Conservation (phyloP, 2,888 invertebrate genomes). For the Ectemnius lituratus region DNA sequence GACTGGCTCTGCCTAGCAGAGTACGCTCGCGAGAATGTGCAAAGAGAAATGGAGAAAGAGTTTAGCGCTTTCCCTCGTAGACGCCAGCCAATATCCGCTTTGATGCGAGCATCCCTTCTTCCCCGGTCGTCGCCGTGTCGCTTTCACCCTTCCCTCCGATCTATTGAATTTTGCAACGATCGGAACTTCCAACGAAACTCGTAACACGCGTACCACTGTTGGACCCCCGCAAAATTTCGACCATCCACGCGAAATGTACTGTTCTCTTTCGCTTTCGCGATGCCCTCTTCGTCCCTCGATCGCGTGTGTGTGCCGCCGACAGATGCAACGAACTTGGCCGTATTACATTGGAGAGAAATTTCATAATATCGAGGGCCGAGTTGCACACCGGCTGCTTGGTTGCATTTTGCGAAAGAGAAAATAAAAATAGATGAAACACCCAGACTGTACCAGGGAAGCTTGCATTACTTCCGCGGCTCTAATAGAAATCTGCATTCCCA, state of each 20-base stretch:
- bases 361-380: slow-evolving; percentile 33
- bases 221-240: no score
- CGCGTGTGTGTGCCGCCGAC: neutral
- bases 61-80: slow-evolving; percentile 24
- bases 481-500: no score
- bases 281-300: no score
- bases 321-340: slow-evolving; percentile 29
- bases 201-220: neutral
- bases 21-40: slow-evolving; percentile 16
- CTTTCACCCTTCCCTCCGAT: slow-evolving; percentile 13
- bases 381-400: no score
- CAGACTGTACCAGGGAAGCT: no score
- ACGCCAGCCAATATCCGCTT: slow-evolving; percentile 56
- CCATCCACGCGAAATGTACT: no score
- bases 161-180: slow-evolving; percentile 1
- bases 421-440: no score
- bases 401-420: no score
- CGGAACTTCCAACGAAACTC: slow-evolving; percentile 1
- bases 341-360: slow-evolving; percentile 22
- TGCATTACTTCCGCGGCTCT: no score
- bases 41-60: slow-evolving; percentile 36
- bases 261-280: no score
- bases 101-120: slow-evolving; percentile 26
- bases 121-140: neutral
- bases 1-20: neutral